phyloP scores from a whole-genome alignment of 2,113 vertebrate species.

The Ochotona princeps region DNA sequence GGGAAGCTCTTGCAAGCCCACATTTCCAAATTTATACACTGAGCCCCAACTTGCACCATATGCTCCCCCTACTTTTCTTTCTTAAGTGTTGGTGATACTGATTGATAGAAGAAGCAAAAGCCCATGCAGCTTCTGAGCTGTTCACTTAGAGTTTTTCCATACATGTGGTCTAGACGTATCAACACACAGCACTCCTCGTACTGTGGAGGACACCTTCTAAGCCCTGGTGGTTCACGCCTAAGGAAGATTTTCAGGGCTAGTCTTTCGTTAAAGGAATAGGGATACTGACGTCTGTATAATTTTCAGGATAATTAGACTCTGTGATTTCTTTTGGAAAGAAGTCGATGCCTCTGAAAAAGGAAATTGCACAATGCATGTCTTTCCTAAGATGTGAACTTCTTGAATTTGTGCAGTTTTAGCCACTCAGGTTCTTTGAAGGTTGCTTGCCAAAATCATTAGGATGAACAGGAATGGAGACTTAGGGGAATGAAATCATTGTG shows the following conservation, averaged over 20 bases:
- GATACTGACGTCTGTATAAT: constrained; percentile 26
- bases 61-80: background rate
- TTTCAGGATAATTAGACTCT: constrained; percentile 40
- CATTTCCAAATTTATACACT: constrained; percentile 15
- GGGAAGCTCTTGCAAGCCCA: background rate
- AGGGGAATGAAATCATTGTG: constrained; percentile 5
- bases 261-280: background rate
- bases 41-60: background rate
- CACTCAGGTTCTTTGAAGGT: constrained; percentile 43
- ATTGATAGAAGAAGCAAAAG: background rate
- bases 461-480: background rate
- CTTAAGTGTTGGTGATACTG: background rate
- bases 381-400: background rate
- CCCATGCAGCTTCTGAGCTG: background rate
- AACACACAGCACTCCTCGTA: background rate
- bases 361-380: background rate
- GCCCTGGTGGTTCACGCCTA: background rate
- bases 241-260: constrained; percentile 17
- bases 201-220: constrained; percentile 17
- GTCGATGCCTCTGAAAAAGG: background rate
- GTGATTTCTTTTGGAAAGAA: constrained; percentile 2
- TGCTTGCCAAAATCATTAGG: constrained; percentile 34
- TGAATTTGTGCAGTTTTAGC: background rate
- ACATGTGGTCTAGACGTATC: background rate
- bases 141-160: constrained; percentile 44